Base-by-base conservation (phyloP, 2,888 invertebrate species). In the Saturnia pavonia region DNA sequence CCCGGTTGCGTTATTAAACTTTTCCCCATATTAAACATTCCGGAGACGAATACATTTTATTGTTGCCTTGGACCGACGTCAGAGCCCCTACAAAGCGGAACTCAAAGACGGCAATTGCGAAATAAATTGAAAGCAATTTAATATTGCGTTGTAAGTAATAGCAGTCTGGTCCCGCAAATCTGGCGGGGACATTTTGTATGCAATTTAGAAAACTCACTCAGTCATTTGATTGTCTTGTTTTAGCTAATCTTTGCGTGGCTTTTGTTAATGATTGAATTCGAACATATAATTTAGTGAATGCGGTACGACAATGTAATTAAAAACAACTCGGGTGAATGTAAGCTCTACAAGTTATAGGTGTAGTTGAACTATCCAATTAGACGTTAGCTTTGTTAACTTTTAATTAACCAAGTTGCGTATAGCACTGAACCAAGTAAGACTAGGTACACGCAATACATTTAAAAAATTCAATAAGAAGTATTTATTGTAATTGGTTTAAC, bases 1-100 rank as follows among this genome's bases (percentile, higher is more conserved):
- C 86, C 88, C 91, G 91, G 93, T 91, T 93, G 93, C 94, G 93
- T 93, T 94, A 94, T 94, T 94, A 94, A 93, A 94, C 94, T 94
- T 94, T 94, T 94, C 94, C 94, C 94, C 94, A 94, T 94, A 94
- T 94, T 94, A 94, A 94, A 94, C 94, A 94, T 94, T 94, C 94
- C 94, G 91, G 91, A 92, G 92, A 94, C 94, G 94, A 94, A 94
- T 94, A 94, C 94, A 94, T 94, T 93, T 94, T 93, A 94, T 94
- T 94, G 94, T 93, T 92, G 94, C 91, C 91, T 91, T 91, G 92
- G 92, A 92, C 93, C 92, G 92, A 88, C 93, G 92, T 93, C 93
- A 92, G 92, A 92, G 91, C 90, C 89, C 91, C 92, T 91, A 92
- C 93, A 93, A 93, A 94, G 93, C 92, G 93, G 92, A 93, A 93